A percentile compares a stretch with the other conserved stretches of the same genome.
Evolutionary conservation across 2,888 invertebrate species (phyloP).

Genomic region (Papilio elwesi): DNA sequence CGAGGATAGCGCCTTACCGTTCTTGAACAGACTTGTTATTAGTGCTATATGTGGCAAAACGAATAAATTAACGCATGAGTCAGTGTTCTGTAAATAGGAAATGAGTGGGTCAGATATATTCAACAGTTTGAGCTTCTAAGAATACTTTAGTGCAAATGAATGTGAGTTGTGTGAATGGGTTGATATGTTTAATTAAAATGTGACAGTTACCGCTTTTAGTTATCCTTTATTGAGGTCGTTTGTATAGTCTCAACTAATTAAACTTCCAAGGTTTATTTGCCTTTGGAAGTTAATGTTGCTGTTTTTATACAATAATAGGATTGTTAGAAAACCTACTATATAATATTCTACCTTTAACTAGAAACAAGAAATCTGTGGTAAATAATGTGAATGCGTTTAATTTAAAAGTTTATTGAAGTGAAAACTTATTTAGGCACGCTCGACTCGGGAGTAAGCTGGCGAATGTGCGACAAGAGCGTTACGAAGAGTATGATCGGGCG

Average conservation of each 20-base stretch:
- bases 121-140: conserved; percentile 21
- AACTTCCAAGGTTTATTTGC: conserved; percentile 15
- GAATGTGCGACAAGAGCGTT: too few relatives aligned
- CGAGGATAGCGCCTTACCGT: background rate
- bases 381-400: too few relatives aligned
- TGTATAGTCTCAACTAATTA: background rate
- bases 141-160: conserved; percentile 20
- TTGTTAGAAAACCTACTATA: too few relatives aligned
- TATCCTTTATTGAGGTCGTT: conserved; percentile 13
- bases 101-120: conserved; percentile 29
- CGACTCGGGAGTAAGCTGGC: too few relatives aligned
- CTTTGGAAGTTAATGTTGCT: background rate
- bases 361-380: too few relatives aligned
- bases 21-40: background rate
- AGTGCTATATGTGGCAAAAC: conserved; percentile 36
- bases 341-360: too few relatives aligned
- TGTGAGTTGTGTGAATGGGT: conserved; percentile 10
- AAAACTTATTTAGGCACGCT: too few relatives aligned
- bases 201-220: conserved; percentile 25
- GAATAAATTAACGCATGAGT: conserved; percentile 37
- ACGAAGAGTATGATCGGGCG: too few relatives aligned
- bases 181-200: conserved; percentile 23
- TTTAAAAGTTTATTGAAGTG: too few relatives aligned
- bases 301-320: too few relatives aligned
- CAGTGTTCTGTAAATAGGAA: conserved; percentile 31